Conservation (phyloP, 2,888 invertebrate species). For the Euclidia mi region DNA sequence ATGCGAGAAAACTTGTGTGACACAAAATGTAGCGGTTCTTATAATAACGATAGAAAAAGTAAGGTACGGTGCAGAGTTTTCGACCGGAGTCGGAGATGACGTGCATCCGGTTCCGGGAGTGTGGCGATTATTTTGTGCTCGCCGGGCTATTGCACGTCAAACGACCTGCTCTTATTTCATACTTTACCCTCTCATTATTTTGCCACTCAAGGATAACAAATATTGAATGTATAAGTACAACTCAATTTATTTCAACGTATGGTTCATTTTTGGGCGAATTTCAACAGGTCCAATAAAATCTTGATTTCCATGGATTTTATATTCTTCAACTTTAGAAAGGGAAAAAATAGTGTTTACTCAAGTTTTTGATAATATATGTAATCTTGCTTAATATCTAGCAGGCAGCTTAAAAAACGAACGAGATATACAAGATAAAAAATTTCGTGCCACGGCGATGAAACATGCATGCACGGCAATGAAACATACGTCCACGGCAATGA, state of each 20-base stretch:
- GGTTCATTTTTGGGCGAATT: too few relatives aligned
- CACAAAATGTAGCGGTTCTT: slow-evolving; percentile 38
- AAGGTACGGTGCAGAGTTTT: slow-evolving; percentile 50
- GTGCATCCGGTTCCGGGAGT: slow-evolving; percentile 64
- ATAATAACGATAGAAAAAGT: slow-evolving; percentile 47
- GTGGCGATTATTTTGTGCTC: slow-evolving; percentile 57
- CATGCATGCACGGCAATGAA: too few relatives aligned
- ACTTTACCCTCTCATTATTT: slow-evolving; percentile 60
- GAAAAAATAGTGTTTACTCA: too few relatives aligned
- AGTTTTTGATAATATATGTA: too few relatives aligned
- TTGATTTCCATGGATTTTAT: too few relatives aligned
- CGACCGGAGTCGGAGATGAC: slow-evolving; percentile 65
- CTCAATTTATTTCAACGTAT: slow-evolving; percentile 18
- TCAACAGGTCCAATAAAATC: too few relatives aligned
- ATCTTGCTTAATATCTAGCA: too few relatives aligned
- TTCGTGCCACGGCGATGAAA: too few relatives aligned
- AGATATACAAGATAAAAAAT: too few relatives aligned
- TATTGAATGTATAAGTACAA: slow-evolving; percentile 35
- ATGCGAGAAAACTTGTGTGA: slow-evolving; percentile 11
- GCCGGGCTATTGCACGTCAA: slow-evolving; percentile 44
- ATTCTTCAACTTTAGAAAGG: too few relatives aligned
- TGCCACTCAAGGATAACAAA: slow-evolving; percentile 44
- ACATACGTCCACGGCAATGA: too few relatives aligned
- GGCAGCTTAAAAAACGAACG: too few relatives aligned
- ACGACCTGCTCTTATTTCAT: slow-evolving; percentile 56